Conservation (phyloP, 1,140 invertebrate species). For the Sitobion miscanthi region DNA sequence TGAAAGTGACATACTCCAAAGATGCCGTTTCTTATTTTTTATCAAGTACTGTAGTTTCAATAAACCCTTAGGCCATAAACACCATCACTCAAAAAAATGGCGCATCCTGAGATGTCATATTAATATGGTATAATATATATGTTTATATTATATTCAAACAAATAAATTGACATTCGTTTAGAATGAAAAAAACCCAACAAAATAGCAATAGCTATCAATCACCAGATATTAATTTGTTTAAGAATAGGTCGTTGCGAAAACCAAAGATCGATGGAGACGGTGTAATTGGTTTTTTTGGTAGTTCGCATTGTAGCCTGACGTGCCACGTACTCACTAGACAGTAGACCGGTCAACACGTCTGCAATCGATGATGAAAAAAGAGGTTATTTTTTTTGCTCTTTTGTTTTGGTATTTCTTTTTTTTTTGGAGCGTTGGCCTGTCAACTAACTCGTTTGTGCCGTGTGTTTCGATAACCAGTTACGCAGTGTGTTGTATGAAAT, state of each 20-base stretch:
- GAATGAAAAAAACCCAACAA: neutral
- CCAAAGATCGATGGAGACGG: neutral
- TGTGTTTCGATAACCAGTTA: neutral
- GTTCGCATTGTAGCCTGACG: neutral
- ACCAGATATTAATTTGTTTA: neutral
- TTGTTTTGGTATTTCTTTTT: neutral
- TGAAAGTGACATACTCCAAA: neutral
- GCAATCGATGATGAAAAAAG: neutral
- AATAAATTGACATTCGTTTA: conserved; percentile 12
- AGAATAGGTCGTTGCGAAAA: conserved; percentile 2
- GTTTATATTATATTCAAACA: neutral
- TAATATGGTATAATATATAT: neutral
- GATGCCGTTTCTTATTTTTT: neutral
- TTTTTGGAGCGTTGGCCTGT: neutral
- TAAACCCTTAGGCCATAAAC: neutral
- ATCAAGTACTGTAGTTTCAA: neutral
- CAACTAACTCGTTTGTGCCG: neutral
- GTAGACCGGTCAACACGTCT: neutral
- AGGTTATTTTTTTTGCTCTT: neutral
- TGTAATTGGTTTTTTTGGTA: neutral
- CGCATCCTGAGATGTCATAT: neutral
- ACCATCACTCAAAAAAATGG: neutral
- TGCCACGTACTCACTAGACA: neutral
- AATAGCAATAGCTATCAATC: neutral
- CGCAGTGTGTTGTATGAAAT: neutral